A percentile compares a stretch with the other conserved stretches of the same genome.
phyloP scores from a whole-genome alignment of 1,140 invertebrate genomes.

The Sminthurides bifidus region DNA sequence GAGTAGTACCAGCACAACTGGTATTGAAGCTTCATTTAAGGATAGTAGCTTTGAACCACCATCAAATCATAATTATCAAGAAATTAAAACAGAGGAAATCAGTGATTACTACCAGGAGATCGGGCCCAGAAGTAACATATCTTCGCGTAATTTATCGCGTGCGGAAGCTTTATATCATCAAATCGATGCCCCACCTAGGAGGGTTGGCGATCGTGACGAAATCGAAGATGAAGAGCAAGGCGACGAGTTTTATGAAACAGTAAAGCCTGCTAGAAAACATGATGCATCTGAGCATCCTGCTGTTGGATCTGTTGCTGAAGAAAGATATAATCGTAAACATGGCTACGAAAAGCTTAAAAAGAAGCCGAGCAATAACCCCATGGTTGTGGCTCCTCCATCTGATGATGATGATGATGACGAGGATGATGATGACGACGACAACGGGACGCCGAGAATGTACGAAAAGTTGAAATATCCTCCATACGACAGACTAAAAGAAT shows the following conservation, averaged over 20 bases:
- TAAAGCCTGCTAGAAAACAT: conserved; percentile 5
- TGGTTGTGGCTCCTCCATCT: background rate
- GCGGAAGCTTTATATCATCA: conserved; percentile 17
- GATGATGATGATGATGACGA: conserved; percentile 20
- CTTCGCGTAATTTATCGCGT: background rate
- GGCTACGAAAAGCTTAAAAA: conserved; percentile 30
- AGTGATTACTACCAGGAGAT: conserved; percentile 24
- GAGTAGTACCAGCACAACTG: background rate
- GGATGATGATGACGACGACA: conserved; percentile 4
- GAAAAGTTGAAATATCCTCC: conserved; percentile 30
- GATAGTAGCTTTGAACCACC: conserved; percentile 13
- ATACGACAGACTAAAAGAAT: conserved; percentile 29
- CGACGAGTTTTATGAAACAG: conserved; percentile 29
- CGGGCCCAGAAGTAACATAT: background rate
- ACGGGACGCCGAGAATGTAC: no score
- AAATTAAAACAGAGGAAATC: conserved; percentile 15
- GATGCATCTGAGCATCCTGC: background rate
- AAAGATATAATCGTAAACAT: conserved; percentile 24
- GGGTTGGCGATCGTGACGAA: background rate
- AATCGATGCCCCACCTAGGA: conserved; percentile 12
- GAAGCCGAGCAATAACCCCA: conserved; percentile 5
- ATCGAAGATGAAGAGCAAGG: conserved; percentile 21
- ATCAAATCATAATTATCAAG: conserved; percentile 21
- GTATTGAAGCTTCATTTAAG: conserved; percentile 19
- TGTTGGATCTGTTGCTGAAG: background rate